Conservation (phyloP, 2,888 invertebrate species). For the Hyalella azteca region DNA sequence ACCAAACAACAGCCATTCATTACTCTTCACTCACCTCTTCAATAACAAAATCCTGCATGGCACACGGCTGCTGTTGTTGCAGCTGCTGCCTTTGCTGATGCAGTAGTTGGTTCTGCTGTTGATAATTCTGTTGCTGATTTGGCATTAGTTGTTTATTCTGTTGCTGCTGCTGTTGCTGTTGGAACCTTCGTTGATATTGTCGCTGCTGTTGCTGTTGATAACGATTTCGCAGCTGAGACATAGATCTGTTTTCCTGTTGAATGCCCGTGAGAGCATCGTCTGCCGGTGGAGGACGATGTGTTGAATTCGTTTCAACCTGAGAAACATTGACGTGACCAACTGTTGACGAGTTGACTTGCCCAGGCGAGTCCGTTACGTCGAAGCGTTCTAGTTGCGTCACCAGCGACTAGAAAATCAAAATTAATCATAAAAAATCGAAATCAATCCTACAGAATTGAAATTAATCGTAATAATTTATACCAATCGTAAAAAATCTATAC, state of each 20-base stretch:
- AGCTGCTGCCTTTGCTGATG: neutral
- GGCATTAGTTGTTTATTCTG: neutral
- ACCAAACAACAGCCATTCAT: no score
- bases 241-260: neutral
- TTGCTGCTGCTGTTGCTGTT: neutral
- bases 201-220: neutral
- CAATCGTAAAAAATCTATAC: no score
- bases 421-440: no score
- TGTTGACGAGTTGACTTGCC: neutral
- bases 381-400: constrained; percentile 20
- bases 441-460: no score
- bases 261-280: neutral
- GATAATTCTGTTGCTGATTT: neutral
- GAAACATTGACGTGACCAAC: no score
- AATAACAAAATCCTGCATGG: no score
- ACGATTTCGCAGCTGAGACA: neutral
- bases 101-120: neutral
- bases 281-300: neutral
- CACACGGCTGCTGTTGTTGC: no score
- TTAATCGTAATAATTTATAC: no score
- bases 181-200: neutral
- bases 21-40: no score
- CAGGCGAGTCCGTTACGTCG: neutral
- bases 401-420: constrained; percentile 1
- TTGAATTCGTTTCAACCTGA: neutral